These are phyloP conservation scores for Clinocottus analis DNA, from an alignment of 2,113 vertebrate species.

Conservation along the genomic window DNA sequence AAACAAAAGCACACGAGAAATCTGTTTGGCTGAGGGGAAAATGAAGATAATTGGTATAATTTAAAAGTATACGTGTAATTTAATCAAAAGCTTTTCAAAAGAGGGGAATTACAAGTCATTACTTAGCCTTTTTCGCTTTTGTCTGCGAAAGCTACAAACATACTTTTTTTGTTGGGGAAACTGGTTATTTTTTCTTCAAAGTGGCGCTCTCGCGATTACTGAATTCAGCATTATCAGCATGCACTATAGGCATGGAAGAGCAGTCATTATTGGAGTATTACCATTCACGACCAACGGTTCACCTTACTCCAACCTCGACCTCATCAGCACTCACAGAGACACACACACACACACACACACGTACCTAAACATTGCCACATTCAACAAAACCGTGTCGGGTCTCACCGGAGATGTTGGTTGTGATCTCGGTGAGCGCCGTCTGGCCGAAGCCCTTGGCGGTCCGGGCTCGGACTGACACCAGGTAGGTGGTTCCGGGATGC, in stretches of 20 bases:
- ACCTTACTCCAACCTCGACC: not conserved
- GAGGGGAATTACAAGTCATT: constrained; percentile 7
- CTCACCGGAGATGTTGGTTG: constrained; percentile 96
- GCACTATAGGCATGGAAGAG: not conserved
- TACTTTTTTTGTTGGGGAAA: not conserved
- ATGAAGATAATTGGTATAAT: constrained; percentile 42
- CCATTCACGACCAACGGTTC: not conserved
- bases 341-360: not conserved
- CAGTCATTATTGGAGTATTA: not conserved
- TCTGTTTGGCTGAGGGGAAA: constrained; percentile 11
- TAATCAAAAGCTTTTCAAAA: constrained; percentile 39
- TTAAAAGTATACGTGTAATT: constrained; percentile 29
- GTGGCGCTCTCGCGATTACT: not conserved
- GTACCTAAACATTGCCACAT: not conserved
- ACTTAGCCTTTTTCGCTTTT: not conserved
- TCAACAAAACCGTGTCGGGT: not conserved
- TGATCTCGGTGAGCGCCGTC: constrained; percentile 93
- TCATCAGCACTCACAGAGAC: not conserved
- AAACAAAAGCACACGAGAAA: constrained; percentile 28
- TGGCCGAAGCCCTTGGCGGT: constrained; percentile 95
- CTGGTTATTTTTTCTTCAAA: not conserved
- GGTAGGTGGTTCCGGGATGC: constrained; percentile 95
- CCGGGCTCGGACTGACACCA: constrained; percentile 93
- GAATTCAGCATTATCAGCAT: not conserved
- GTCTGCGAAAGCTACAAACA: not conserved